These are phyloP conservation scores for Actias luna DNA, from an alignment of 2,888 invertebrate genomes.

Conservation along the genomic window DNA sequence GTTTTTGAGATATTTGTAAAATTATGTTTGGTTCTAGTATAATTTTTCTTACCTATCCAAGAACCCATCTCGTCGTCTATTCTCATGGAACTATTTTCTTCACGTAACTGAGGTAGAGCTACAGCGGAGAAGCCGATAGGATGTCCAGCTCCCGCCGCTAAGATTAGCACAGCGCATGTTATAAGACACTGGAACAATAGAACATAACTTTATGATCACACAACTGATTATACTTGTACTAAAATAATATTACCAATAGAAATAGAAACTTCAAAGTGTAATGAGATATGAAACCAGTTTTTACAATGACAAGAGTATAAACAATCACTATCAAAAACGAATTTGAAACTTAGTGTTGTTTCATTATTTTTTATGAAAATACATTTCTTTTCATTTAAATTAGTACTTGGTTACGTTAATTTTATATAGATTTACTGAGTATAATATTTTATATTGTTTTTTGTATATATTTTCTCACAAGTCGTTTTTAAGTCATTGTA, in stretches of 20 bases:
- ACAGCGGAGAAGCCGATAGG: slow-evolving; percentile 91
- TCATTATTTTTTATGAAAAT: too few species aligned
- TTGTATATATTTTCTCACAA: too few species aligned
- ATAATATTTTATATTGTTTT: too few species aligned
- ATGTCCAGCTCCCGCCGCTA: slow-evolving; percentile 89
- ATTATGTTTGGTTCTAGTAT: background rate
- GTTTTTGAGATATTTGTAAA: background rate
- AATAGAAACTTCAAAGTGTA: too few species aligned
- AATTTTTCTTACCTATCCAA: slow-evolving; percentile 84
- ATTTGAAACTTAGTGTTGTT: too few species aligned
- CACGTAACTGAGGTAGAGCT: slow-evolving; percentile 86
- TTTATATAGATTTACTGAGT: too few species aligned
- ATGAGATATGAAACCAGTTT: too few species aligned
- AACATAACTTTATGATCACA: background rate
- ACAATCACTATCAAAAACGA: too few species aligned
- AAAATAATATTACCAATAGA: background rate
- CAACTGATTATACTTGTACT: background rate
- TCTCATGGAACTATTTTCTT: slow-evolving; percentile 80
- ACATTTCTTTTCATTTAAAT: too few species aligned
- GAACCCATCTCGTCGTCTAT: slow-evolving; percentile 88
- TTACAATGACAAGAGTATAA: too few species aligned
- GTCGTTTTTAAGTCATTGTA: too few species aligned
- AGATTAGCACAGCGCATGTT: slow-evolving; percentile 86
- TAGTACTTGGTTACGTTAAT: too few species aligned
- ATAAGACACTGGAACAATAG: slow-evolving; percentile 83